Evolutionary conservation across 2,888 invertebrate genomes (phyloP), one percentile per base, ranked within the genome.

Genomic region (Phyllotreta striolata): DNA sequence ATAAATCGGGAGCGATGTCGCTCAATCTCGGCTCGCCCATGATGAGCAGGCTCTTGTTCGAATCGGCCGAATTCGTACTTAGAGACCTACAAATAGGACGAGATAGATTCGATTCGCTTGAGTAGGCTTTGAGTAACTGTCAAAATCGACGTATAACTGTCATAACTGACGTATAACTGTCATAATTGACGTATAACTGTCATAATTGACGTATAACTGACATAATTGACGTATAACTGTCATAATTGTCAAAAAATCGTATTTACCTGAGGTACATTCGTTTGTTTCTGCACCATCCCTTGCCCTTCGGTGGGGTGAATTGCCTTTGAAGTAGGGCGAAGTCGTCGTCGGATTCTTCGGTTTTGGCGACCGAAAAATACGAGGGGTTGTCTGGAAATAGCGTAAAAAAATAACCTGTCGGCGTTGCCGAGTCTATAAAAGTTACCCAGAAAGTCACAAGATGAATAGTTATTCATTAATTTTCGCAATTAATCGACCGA

Each of bases 11-110:
- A 0, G 90, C 90, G 43, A 90, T 86, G 73, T 91, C 91, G 0
- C 88, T 86, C 0, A 90, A 86, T 67, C 90, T 82, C 0, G 91
- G 91, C 70, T 90, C 88, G 1, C 91, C 91, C 61, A 89, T 81
- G 66, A 91, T 87, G 38, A 88, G 85, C 63, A 88, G 85, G 2
- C 89, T 88, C 73, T 86, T 70, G 74, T 89, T 85, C 14, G 84
- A 82, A 62, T 89, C 77, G 75, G 86, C 80, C 74, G 84, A 87
- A 67, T 87, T 87, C 0, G 89, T 88, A 62, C 89, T 89, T 54
- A 89, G 81, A 3, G 90, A 89, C 55, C 90, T 82, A 73, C 88
- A 54, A 66, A 67, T 68, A n/a, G n/a, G n/a, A n/a, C n/a, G n/a
- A n/a, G n/a, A n/a, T n/a, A n/a, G n/a, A n/a, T n/a, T n/a, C n/a